Evolutionary conservation across 2,888 invertebrate species (phyloP).

Genomic region (Clivina fossor): DNA sequence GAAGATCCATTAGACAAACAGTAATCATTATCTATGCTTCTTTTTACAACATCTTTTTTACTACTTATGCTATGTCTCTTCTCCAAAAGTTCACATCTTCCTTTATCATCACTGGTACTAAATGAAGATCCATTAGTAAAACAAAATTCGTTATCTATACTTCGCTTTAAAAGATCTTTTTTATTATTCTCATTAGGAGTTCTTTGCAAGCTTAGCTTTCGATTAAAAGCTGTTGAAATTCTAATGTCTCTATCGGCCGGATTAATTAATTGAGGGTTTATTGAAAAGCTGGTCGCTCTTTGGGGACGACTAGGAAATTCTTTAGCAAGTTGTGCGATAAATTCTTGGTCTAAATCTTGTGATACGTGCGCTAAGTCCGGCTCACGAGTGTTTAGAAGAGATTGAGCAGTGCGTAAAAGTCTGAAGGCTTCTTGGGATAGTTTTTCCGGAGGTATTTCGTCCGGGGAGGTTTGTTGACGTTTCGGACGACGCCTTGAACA

Average conservation of each 20-base stretch:
- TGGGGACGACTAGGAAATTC: conserved; percentile 49
- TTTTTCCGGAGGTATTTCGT: conserved; percentile 63
- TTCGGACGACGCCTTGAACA: conserved; percentile 51
- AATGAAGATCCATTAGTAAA: too few relatives aligned
- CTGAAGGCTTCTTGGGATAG: conserved; percentile 68
- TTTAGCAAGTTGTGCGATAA: conserved; percentile 49
- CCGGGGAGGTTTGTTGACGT: conserved; percentile 49
- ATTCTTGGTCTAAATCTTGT: conserved; percentile 44
- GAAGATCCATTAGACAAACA: too few relatives aligned
- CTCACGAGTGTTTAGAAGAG: conserved; percentile 64
- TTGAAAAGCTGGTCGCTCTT: conserved; percentile 47
- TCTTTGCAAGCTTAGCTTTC: conserved; percentile 49
- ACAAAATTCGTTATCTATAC: conserved; percentile 22
- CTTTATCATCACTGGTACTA: too few relatives aligned
- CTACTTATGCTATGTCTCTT: too few relatives aligned
- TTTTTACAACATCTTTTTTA: neutral
- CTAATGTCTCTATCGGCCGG: conserved; percentile 45
- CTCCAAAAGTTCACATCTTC: too few relatives aligned
- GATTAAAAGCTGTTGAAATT: conserved; percentile 47
- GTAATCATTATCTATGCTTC: conserved; percentile 17
- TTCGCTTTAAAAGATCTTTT: conserved; percentile 34
- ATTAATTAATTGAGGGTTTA: conserved; percentile 48
- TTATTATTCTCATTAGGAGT: conserved; percentile 19
- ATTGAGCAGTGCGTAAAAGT: conserved; percentile 65
- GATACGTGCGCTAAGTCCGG: conserved; percentile 57